Conservation (phyloP, 2,113 vertebrate species). For the Daboia siamensis region DNA sequence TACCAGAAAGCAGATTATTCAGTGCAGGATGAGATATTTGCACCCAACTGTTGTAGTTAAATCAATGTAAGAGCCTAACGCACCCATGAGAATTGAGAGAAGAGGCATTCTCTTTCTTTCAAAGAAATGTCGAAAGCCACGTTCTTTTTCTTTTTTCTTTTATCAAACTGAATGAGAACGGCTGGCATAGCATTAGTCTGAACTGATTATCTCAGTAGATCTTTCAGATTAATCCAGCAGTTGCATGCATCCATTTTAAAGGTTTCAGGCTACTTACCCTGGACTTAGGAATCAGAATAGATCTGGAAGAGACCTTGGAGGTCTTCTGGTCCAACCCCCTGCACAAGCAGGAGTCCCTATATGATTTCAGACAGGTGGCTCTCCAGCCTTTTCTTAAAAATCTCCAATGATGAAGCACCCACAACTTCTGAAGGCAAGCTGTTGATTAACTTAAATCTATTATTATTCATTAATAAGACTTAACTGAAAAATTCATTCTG, state of each 20-base stretch:
- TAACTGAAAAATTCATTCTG: neutral
- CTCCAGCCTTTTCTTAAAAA: neutral
- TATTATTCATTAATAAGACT: too few species aligned
- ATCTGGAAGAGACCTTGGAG: neutral
- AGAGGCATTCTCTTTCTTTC: neutral
- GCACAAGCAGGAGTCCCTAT: neutral
- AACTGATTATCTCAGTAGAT: neutral
- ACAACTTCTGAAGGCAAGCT: neutral
- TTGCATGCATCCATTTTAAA: neutral
- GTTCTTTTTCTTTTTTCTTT: neutral
- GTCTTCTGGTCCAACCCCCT: neutral
- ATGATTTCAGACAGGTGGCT: neutral
- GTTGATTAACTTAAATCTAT: too few species aligned
- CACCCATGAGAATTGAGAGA: neutral
- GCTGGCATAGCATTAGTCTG: neutral
- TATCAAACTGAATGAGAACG: neutral
- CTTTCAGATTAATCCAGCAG: neutral
- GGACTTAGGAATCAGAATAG: neutral
- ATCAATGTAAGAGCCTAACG: neutral
- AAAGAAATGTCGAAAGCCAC: neutral
- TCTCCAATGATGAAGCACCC: too few species aligned
- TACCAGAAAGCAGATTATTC: neutral
- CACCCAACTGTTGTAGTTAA: neutral
- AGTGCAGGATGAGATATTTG: neutral
- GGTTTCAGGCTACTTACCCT: neutral